Evolutionary conservation across 2,113 vertebrate genomes (phyloP).

Genomic region (Rhizomys pruinosus): DNA sequence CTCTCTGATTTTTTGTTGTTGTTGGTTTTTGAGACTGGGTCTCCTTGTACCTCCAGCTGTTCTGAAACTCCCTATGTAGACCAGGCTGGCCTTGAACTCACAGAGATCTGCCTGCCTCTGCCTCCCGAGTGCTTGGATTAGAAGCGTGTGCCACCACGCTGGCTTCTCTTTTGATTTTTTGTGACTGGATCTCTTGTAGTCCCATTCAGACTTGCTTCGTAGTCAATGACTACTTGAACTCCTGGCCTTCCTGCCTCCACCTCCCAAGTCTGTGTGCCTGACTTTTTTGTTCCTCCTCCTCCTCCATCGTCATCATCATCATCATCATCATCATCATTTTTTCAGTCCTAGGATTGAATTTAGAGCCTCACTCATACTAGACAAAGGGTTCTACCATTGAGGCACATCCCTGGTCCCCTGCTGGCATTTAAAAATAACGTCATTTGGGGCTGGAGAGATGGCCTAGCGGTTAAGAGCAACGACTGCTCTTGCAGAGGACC

Average conservation of each 20-base stretch:
- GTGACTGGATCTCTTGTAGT: background rate
- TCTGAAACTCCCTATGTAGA: too few species aligned
- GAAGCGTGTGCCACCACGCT: too few species aligned
- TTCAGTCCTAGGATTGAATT: background rate
- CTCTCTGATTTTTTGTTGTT: too few species aligned
- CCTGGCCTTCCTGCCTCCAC: background rate
- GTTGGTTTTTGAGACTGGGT: too few species aligned
- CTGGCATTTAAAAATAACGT: background rate
- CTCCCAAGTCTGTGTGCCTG: too few species aligned
- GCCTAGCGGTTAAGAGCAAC: too few species aligned
- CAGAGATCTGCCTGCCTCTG: too few species aligned
- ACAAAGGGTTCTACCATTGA: background rate
- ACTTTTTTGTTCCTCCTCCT: background rate
- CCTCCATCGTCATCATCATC: background rate
- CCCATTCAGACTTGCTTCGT: background rate
- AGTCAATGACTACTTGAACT: background rate
- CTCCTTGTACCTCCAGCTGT: too few species aligned
- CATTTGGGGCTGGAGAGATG: too few species aligned
- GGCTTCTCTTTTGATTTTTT: background rate
- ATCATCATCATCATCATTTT: background rate
- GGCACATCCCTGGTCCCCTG: background rate
- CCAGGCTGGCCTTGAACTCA: too few species aligned
- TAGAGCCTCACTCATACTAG: background rate
- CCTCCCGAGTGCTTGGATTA: too few species aligned
- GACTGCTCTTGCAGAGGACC: too few species aligned